Evolutionary conservation across 2,113 vertebrate species (phyloP).

Genomic region (Catharus fuscescens): DNA sequence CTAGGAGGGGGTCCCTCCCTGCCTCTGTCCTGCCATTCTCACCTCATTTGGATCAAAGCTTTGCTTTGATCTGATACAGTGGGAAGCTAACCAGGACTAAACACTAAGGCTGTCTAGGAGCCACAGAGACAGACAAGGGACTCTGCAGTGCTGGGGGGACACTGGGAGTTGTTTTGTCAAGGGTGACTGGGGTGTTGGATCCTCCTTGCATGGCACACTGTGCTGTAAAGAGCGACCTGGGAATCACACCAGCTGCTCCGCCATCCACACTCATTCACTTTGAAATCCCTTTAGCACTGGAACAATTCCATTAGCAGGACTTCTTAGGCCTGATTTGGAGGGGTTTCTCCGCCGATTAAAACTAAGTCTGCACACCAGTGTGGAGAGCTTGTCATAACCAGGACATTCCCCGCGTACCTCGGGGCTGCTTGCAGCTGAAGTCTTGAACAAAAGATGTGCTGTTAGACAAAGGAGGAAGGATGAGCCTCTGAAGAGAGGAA

Average conservation of each 20-base stretch:
- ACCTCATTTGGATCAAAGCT: background rate
- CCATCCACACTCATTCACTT: background rate
- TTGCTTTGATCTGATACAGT: background rate
- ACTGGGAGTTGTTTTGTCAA: background rate
- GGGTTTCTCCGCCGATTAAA: background rate
- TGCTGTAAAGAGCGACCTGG: background rate
- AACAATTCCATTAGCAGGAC: constrained; percentile 61
- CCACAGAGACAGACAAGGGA: background rate
- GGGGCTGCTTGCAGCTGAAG: constrained; percentile 25
- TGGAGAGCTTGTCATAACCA: background rate
- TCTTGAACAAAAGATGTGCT: constrained; percentile 58
- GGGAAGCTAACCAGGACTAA: background rate
- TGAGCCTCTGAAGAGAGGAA: background rate
- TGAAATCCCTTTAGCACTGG: constrained; percentile 52
- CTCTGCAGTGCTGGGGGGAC: background rate
- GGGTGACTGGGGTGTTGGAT: background rate
- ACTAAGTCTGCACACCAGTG: background rate
- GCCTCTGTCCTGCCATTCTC: background rate
- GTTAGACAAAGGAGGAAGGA: constrained; percentile 50
- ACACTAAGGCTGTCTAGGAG: fast-evolving
- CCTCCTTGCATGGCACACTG: background rate
- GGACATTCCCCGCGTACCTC: background rate
- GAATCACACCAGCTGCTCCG: constrained; percentile 8
- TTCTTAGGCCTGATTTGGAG: background rate
- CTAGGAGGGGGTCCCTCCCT: background rate